Conservation (phyloP, 1,140 invertebrate species). For the Drosophila tropicalis region DNA sequence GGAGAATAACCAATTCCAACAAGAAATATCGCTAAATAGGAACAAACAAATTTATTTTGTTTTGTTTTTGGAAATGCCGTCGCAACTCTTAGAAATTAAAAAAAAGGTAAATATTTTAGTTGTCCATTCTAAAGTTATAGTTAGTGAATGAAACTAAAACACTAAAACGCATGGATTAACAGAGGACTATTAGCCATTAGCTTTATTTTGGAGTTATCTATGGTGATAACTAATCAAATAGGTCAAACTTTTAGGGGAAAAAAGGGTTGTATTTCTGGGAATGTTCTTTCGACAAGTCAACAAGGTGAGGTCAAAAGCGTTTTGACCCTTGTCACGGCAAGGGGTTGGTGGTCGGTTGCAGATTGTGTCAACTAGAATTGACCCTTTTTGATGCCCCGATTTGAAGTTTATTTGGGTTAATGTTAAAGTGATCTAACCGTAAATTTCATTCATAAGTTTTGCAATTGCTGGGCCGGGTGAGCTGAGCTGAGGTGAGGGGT, state of each 20-base stretch:
- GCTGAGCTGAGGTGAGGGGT: not conserved
- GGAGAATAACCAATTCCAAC: constrained; percentile 6
- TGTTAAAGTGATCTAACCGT: constrained; percentile 1
- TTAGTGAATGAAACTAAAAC: not conserved
- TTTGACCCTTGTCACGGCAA: not conserved
- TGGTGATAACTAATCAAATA: not conserved
- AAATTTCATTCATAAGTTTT: constrained; percentile 10
- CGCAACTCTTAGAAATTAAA: constrained; percentile 40
- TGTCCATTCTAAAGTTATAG: not conserved
- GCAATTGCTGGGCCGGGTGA: not conserved
- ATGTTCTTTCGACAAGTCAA: not conserved
- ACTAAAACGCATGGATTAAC: not conserved
- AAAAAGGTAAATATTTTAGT: constrained; percentile 34
- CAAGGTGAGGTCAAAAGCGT: constrained; percentile 5
- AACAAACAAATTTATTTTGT: not conserved
- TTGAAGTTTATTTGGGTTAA: constrained; percentile 8
- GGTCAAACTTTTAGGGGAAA: not conserved
- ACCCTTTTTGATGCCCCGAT: not conserved
- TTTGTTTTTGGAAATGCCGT: constrained; percentile 41
- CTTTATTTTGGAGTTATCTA: not conserved
- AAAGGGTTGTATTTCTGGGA: not conserved
- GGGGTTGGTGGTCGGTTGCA: not conserved
- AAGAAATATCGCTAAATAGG: constrained; percentile 21
- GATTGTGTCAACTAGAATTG: not conserved
- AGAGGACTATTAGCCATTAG: not conserved